phyloP scores from a whole-genome alignment of 2,113 vertebrate species.

The Desmodus rotundus region DNA sequence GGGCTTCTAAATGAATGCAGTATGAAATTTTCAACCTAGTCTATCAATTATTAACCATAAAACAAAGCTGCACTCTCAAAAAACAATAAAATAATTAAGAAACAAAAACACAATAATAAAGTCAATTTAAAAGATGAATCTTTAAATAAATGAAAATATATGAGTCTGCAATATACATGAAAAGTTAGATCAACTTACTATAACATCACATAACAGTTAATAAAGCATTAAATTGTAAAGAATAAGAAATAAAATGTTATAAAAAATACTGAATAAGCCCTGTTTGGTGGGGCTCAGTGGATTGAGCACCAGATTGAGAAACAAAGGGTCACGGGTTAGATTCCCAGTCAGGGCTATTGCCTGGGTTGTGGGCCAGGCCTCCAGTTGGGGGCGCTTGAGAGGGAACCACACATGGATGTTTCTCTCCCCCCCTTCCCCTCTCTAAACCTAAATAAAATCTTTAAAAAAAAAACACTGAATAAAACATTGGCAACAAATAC shows the following conservation, averaged over 20 bases:
- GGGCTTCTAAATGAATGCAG: neutral
- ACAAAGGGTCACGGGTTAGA: too few species aligned
- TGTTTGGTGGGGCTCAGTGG: too few species aligned
- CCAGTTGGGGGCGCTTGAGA: too few species aligned
- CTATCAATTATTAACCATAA: neutral
- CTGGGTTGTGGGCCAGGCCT: too few species aligned
- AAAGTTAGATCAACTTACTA: neutral
- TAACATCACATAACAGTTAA: neutral
- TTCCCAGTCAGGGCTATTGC: too few species aligned
- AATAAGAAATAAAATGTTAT: neutral
- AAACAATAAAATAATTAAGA: neutral
- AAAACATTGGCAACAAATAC: neutral
- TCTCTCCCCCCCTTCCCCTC: too few species aligned
- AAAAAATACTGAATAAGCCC: conserved; percentile 5
- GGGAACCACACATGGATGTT: too few species aligned
- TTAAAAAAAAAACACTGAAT: conserved; percentile 27
- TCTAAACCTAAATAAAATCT: neutral
- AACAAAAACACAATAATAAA: neutral
- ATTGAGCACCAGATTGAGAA: neutral
- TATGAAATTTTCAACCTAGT: neutral
- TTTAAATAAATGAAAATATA: neutral
- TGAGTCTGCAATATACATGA: neutral
- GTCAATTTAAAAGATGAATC: neutral
- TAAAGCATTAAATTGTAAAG: neutral
- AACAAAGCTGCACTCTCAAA: neutral